phyloP scores from a whole-genome alignment of 2,113 vertebrate genomes.

The Bagarius yarrelli region DNA sequence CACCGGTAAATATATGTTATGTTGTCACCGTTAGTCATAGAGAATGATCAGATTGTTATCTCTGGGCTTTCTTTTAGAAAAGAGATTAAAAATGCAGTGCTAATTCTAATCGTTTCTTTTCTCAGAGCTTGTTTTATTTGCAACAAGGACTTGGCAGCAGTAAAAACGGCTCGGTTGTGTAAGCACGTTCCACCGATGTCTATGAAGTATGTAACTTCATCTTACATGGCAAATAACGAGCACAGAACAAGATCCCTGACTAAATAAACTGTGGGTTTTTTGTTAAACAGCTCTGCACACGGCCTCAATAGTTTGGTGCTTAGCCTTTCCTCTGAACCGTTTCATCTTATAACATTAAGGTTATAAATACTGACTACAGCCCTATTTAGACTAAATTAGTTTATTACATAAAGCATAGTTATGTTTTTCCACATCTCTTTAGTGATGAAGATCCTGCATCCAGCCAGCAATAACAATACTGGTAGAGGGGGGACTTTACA shows the following conservation, averaged over 20 bases:
- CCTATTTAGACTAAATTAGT: background rate
- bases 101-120: background rate
- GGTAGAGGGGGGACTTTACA: background rate
- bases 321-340: background rate
- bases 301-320: background rate
- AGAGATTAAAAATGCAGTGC: background rate
- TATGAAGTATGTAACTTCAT: background rate
- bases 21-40: background rate
- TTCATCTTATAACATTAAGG: background rate
- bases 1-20: constrained; percentile 27
- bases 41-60: background rate
- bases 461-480: background rate
- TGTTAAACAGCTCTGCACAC: background rate
- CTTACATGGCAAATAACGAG: background rate
- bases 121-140: too few species aligned
- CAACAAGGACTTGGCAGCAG: background rate
- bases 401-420: background rate
- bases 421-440: background rate
- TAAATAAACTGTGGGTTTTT: background rate
- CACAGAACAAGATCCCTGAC: background rate
- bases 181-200: background rate
- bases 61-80: background rate
- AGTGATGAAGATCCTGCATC: background rate
- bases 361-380: background rate
- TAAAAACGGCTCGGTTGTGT: background rate